These are phyloP conservation scores for Paratrypauchen microcephalus DNA, from an alignment of 2,797 vertebrate genomes.

Conservation along the genomic window DNA sequence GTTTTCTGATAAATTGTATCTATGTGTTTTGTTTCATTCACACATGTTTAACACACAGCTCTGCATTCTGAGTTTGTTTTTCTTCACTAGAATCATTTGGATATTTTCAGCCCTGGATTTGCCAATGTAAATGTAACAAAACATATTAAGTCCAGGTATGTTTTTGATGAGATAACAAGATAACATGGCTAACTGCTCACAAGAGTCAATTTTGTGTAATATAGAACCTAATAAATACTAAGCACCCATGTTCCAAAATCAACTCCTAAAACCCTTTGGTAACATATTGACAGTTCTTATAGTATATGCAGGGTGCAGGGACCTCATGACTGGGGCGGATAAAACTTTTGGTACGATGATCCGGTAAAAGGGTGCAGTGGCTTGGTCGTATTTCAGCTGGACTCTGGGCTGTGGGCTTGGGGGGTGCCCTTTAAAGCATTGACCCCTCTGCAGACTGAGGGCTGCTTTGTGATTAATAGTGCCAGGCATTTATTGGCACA, in stretches of 20 bases:
- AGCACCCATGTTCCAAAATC: conserved; percentile 66
- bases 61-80: no score
- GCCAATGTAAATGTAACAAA: no score
- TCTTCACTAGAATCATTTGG: no score
- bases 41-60: no score
- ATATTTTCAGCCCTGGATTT: no score
- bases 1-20: no score
- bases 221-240: conserved; percentile 8
- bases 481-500: conserved; percentile 75
- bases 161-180: no score
- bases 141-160: no score
- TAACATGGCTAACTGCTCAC: no score
- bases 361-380: conserved; percentile 70
- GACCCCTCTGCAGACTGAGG: conserved; percentile 67
- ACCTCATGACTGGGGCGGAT: conserved; percentile 68
- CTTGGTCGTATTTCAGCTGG: conserved; percentile 62
- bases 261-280: conserved; percentile 52
- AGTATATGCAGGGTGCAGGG: conserved; percentile 61
- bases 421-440: conserved; percentile 76
- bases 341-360: conserved; percentile 75
- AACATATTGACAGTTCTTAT: conserved; percentile 73
- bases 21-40: no score
- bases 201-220: no score
- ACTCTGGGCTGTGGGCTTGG: conserved; percentile 41
- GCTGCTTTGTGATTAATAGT: conserved; percentile 76